Conservation (phyloP, 2,797 vertebrate genomes). For the Lepus oiostolus region DNA sequence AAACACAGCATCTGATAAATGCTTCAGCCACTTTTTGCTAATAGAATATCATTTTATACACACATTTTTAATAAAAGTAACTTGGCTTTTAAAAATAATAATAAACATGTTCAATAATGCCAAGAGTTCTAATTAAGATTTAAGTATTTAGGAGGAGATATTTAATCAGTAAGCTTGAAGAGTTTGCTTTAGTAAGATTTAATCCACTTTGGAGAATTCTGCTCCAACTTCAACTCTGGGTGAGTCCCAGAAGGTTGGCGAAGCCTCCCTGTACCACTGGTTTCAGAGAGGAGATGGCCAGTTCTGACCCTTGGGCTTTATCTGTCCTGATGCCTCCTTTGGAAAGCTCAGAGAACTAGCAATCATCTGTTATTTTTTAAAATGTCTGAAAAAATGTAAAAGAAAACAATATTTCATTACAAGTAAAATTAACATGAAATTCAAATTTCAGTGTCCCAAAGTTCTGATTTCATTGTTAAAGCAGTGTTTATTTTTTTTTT, state of each 20-base stretch:
- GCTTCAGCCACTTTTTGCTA: neutral
- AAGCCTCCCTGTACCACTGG: neutral
- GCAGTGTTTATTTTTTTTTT: neutral
- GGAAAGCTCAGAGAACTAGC: neutral
- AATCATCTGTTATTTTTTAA: neutral
- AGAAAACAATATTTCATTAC: neutral
- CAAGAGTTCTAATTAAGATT: neutral
- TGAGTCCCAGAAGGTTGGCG: neutral
- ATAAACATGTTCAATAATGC: neutral
- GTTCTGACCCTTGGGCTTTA: too few species aligned
- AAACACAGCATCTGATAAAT: neutral
- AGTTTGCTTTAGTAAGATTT: conserved; percentile 35
- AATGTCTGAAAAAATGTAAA: neutral
- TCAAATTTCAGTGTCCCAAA: neutral
- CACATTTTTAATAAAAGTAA: neutral
- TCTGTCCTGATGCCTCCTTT: neutral
- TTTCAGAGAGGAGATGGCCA: neutral
- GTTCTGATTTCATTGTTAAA: neutral
- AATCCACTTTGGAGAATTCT: conserved; percentile 14
- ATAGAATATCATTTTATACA: neutral
- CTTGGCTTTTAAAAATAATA: neutral
- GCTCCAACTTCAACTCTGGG: neutral
- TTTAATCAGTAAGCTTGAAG: neutral
- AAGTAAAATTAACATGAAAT: neutral
- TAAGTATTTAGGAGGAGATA: neutral